Base-by-base conservation (phyloP, 2,888 invertebrate genomes). In the Cybosia mesomella region DNA sequence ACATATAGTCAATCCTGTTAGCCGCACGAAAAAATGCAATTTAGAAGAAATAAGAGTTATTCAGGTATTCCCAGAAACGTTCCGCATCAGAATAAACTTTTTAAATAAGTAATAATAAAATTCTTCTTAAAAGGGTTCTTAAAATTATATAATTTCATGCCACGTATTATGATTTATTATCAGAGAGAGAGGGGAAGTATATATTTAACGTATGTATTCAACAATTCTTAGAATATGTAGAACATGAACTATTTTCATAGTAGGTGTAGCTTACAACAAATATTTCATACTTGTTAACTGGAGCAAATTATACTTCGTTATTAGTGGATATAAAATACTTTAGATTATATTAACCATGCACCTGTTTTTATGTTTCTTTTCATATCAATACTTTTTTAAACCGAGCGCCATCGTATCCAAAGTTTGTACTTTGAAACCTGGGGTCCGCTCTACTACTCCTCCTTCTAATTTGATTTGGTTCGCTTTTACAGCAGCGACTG, bases 161-260 rank as follows among this genome's bases (percentile, higher is more conserved):
- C 80, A 84, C 82, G 15, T n/a, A 70, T 71, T 77, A 76, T 85
- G 85, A 85, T 85, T 85, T 74, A 84, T 85, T 79, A 76, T 79
- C 75, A 80, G 77, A 80, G 74, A 76, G 67, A 73, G 68, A 77
- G 80, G n/a, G n/a, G n/a, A n/a, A 28, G 5, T 28, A 5, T 71
- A n/a, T 79, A 74, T 77, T 71, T 80, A 79, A 83, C 80, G n/a
- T 49, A n/a, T 8, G 70, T 73, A 73, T 72, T 75, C 70, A 66
- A 68, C 53, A 64, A 66, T 85, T 83, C 85, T 79, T 70, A 66
- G 84, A 85, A 85, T 79, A 82, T 81, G 28, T 80, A 58, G 73
- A 68, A 34, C 54, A 54, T n/a, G 10, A 21, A 34, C 36, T 65
- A 57, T 65, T 59, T 66, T 58, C 57, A 43, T 2, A 32, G 18